phyloP scores from a whole-genome alignment of 2,888 invertebrate species.

The Neoitamus cyanurus region DNA sequence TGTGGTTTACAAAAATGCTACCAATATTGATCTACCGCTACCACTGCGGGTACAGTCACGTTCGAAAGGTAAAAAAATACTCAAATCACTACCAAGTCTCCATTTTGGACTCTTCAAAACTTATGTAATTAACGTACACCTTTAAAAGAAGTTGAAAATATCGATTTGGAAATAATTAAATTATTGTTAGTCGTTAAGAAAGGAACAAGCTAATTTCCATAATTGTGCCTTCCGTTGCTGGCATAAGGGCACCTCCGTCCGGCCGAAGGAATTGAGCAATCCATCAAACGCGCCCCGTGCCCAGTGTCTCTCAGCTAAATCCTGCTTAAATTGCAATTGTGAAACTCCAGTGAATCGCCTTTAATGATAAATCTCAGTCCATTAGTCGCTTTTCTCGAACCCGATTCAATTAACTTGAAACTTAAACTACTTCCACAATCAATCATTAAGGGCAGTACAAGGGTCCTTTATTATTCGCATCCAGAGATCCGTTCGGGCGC shows the following conservation, averaged over 20 bases:
- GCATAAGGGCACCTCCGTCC: background rate
- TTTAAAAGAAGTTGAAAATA: background rate
- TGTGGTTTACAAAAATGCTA: no score
- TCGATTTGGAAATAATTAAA: background rate
- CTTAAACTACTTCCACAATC: conserved; percentile 39
- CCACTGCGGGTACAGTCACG: no score
- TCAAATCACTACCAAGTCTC: no score
- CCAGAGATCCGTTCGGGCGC: background rate
- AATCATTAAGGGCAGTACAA: conserved; percentile 34
- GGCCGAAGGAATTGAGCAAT: background rate
- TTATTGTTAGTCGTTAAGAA: background rate
- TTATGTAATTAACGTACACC: no score
- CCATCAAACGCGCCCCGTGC: background rate
- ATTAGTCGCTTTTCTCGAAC: conserved; percentile 6
- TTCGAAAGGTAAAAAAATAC: no score
- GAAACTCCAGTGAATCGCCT: background rate
- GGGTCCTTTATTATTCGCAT: conserved; percentile 27
- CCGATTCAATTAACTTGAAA: conserved; percentile 39
- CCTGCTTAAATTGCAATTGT: conserved; percentile 1
- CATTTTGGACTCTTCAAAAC: no score
- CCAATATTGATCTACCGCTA: no score
- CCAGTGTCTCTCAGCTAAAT: background rate
- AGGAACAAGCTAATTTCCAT: background rate
- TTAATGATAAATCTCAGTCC: conserved; percentile 19
- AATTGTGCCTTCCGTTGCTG: background rate